Conservation (phyloP, 2,113 vertebrate species). For the Felis catus region DNA sequence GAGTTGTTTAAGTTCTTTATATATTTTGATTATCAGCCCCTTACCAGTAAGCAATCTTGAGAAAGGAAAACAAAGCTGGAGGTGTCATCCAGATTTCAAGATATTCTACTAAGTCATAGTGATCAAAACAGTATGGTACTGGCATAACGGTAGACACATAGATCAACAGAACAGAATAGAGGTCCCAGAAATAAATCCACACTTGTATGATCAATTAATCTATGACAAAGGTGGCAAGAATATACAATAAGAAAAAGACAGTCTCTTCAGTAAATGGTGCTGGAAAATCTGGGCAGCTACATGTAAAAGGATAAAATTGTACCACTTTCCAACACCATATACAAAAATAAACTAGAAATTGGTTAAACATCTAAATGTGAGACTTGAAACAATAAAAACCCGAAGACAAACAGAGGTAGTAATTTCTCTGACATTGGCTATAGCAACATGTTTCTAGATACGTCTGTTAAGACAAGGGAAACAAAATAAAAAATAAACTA, state of each 20-base stretch:
- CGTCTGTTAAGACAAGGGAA: background rate
- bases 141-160: background rate
- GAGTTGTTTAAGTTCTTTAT: background rate
- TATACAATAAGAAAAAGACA: background rate
- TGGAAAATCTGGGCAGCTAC: background rate
- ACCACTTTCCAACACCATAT: background rate
- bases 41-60: background rate
- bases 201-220: background rate
- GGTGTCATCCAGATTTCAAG: background rate
- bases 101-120: background rate
- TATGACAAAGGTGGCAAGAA: background rate
- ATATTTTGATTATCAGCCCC: background rate
- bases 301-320: background rate
- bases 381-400: background rate
- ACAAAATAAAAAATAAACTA: background rate
- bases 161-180: background rate
- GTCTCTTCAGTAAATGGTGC: background rate
- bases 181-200: background rate
- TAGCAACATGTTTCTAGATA: background rate
- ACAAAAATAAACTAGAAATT: background rate
- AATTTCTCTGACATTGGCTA: background rate
- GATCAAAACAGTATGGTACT: background rate
- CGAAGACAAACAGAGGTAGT: background rate
- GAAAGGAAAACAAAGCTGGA: background rate
- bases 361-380: background rate